Percentiles rank a stretch among this genome's conserved stretches.
phyloP scores from a whole-genome alignment of 2,797 vertebrate species.

The Hippocampus kuda region DNA sequence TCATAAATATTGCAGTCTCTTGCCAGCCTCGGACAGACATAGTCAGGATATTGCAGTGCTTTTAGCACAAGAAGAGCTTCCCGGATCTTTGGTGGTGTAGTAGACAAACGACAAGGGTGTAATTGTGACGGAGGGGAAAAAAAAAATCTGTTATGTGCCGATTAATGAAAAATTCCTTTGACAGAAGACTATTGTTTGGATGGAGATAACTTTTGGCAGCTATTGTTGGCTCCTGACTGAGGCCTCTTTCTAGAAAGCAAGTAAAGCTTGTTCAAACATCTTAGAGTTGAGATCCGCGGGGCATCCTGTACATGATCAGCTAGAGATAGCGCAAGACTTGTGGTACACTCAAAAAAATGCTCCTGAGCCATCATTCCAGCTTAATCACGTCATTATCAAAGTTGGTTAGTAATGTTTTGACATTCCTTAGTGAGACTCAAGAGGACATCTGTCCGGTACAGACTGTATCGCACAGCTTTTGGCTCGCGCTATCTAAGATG shows the following conservation, averaged over 20 bases:
- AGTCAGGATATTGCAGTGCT: slow-evolving; percentile 63
- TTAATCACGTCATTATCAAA: too few relatives aligned
- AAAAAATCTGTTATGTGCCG: not conserved
- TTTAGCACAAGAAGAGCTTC: slow-evolving; percentile 55
- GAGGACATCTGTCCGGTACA: too few relatives aligned
- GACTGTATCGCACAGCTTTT: too few relatives aligned
- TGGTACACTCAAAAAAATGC: too few relatives aligned
- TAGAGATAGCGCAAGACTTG: too few relatives aligned
- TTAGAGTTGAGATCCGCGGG: not conserved
- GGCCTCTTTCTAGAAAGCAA: not conserved
- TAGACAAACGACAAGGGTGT: not conserved
- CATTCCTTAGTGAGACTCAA: too few relatives aligned
- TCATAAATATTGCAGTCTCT: slow-evolving; percentile 62
- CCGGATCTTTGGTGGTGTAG: slow-evolving; percentile 34
- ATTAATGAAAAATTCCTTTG: not conserved
- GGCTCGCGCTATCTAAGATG: too few relatives aligned
- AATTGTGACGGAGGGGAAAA: not conserved
- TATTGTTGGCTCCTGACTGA: not conserved
- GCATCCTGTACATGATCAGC: too few relatives aligned
- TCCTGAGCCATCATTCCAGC: too few relatives aligned
- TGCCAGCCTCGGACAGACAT: slow-evolving; percentile 48
- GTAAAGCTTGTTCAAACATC: not conserved
- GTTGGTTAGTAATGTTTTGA: too few relatives aligned
- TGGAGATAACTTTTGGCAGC: not conserved
- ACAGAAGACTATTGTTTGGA: not conserved